Percentiles rank a stretch among this genome's conserved stretches.
Evolutionary conservation across 2,113 vertebrate genomes (phyloP).

Genomic region (Rhynchomys soricoides): DNA sequence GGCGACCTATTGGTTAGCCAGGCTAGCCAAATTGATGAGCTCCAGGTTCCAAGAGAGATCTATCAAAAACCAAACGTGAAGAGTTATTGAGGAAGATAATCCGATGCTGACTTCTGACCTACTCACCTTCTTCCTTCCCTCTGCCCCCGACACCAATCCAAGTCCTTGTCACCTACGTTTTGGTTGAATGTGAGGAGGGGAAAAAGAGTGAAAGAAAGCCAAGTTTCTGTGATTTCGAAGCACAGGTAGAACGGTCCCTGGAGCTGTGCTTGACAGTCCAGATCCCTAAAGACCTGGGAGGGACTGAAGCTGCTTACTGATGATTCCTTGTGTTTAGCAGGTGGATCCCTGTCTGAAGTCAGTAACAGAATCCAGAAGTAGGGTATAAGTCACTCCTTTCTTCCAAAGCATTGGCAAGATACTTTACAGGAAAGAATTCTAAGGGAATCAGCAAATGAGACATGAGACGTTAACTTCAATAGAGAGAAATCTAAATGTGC

Average conservation of each 20-base stretch:
- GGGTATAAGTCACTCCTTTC: constrained; percentile 77
- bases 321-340: constrained; percentile 83
- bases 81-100: background rate
- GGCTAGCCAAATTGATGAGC: no score
- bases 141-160: background rate
- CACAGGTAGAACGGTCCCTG: constrained; percentile 70
- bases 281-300: constrained; percentile 77
- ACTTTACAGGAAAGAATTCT: constrained; percentile 75
- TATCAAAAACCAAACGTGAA: background rate
- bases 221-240: constrained; percentile 67
- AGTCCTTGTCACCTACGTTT: constrained; percentile 11
- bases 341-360: constrained; percentile 74
- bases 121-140: background rate
- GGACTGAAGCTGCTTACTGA: constrained; percentile 82
- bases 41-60: no score
- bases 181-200: background rate
- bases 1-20: background rate
- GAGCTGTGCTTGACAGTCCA: constrained; percentile 78
- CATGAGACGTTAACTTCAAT: constrained; percentile 22
- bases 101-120: background rate
- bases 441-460: constrained; percentile 26
- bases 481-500: constrained; percentile 60
- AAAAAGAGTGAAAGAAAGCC: constrained; percentile 1
- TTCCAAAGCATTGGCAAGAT: constrained; percentile 80
- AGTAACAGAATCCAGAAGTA: constrained; percentile 41